These are phyloP conservation scores for Leptinotarsa texana DNA, from an alignment of 1,140 invertebrate species.

Conservation along the genomic window DNA sequence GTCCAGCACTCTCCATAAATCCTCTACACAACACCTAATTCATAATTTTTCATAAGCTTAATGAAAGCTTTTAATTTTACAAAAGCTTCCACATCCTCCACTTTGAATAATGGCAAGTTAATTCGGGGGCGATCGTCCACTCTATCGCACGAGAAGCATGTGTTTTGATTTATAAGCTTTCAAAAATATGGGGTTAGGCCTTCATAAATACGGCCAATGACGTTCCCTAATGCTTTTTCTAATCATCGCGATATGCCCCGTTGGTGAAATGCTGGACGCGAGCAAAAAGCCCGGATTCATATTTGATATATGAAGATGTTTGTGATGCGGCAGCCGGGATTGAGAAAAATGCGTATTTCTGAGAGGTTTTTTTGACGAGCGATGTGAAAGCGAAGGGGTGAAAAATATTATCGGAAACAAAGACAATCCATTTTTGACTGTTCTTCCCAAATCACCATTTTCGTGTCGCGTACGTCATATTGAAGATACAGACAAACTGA, in stretches of 20 bases:
- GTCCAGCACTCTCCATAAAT: conserved; percentile 2
- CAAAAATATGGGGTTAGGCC: conserved; percentile 44
- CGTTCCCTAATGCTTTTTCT: conserved; percentile 44
- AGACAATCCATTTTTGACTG: too few relatives aligned
- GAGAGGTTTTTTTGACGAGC: not conserved
- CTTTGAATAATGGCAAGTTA: conserved; percentile 48
- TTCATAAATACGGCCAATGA: conserved; percentile 44
- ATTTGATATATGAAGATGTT: conserved; percentile 22
- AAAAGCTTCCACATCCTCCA: conserved; percentile 31
- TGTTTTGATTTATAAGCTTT: conserved; percentile 47
- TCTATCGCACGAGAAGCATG: conserved; percentile 29
- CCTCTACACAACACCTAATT: conserved; percentile 18
- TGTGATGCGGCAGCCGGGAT: not conserved
- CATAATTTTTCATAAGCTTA: conserved; percentile 30
- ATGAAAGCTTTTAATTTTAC: conserved; percentile 39
- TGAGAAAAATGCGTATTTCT: not conserved
- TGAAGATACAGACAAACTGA: too few relatives aligned
- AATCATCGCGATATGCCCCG: conserved; percentile 8
- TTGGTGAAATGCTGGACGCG: not conserved
- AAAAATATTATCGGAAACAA: not conserved
- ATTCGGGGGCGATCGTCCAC: conserved; percentile 33
- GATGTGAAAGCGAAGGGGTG: not conserved
- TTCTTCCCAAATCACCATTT: too few relatives aligned
- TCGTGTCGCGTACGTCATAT: too few relatives aligned
- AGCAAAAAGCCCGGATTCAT: conserved; percentile 10